A percentile compares a stretch with the other conserved stretches of the same genome.
Evolutionary conservation across 2,113 vertebrate genomes (phyloP).

Genomic region (Parotia lawesii): DNA sequence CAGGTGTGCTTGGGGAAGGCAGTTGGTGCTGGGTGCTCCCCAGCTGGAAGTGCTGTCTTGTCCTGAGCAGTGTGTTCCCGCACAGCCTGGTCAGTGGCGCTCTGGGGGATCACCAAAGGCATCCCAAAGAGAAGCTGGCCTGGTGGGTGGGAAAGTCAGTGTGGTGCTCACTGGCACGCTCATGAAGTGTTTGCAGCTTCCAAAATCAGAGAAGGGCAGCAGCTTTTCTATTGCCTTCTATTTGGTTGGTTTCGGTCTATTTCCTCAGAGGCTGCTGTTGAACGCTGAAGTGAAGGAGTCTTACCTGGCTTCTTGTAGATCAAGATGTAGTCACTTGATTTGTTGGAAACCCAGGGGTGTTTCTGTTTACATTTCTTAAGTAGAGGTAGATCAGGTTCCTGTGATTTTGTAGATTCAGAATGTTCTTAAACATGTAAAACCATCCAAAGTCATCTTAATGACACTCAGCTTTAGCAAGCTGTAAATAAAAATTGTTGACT

Average conservation of each 20-base stretch:
- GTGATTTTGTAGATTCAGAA: neutral
- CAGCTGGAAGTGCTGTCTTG: accelerated
- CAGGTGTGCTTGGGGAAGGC: neutral
- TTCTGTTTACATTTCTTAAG: neutral
- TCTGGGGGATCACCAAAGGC: neutral
- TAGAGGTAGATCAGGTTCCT: neutral
- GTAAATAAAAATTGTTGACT: neutral
- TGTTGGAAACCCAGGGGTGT: neutral
- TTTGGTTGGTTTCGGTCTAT: neutral
- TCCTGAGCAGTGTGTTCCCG: neutral
- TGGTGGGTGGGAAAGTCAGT: neutral
- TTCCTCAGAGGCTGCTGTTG: neutral
- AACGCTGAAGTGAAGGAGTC: neutral
- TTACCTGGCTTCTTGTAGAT: neutral
- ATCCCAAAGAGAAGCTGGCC: neutral
- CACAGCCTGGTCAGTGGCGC: accelerated
- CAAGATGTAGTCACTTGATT: neutral
- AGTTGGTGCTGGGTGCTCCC: neutral
- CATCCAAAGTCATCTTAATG: neutral
- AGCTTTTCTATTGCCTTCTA: neutral
- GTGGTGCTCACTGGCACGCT: accelerated
- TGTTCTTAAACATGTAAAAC: neutral
- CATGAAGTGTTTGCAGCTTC: accelerated
- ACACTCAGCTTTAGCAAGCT: neutral
- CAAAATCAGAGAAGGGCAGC: neutral